Percentiles rank a stretch among this genome's conserved stretches.
These are phyloP conservation scores for Caenorhabditis remanei DNA, from an alignment of 1,140 invertebrate genomes.

Conservation along the genomic window DNA sequence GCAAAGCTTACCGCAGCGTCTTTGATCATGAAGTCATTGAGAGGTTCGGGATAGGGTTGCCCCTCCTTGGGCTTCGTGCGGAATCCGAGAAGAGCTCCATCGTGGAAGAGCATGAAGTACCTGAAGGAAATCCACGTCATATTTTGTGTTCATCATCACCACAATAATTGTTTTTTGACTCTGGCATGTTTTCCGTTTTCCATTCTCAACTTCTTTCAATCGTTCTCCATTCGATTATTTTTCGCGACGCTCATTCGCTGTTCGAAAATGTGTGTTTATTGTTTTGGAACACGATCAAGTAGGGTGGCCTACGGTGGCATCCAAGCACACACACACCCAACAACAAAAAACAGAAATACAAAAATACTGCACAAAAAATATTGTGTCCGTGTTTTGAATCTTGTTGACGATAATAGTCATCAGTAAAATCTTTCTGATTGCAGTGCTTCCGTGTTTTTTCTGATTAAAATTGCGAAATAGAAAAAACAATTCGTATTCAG, in stretches of 20 bases:
- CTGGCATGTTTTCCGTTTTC: neutral
- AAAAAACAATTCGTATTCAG: no score
- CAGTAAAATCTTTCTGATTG: no score
- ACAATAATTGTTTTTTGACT: neutral
- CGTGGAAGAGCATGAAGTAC: conserved; percentile 93
- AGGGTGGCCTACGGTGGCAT: neutral
- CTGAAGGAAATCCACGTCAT: conserved; percentile 51
- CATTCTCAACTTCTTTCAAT: neutral
- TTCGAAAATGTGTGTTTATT: conserved; percentile 10
- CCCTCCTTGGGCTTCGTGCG: conserved; percentile 88
- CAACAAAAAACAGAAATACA: neutral
- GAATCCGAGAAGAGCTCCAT: conserved; percentile 93
- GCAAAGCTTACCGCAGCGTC: conserved; percentile 79
- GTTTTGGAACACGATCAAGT: conserved; percentile 17
- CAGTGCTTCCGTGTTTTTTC: no score
- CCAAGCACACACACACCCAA: neutral
- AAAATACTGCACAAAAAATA: neutral
- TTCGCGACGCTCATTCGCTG: conserved; percentile 23
- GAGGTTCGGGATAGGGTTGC: conserved; percentile 82
- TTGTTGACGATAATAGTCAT: no score
- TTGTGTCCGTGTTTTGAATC: no score
- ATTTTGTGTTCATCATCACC: neutral
- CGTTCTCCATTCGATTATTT: conserved; percentile 28
- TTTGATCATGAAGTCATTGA: conserved; percentile 99
- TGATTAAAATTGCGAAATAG: no score